phyloP scores from a whole-genome alignment of 2,797 vertebrate species.

The Xenops minutus region DNA sequence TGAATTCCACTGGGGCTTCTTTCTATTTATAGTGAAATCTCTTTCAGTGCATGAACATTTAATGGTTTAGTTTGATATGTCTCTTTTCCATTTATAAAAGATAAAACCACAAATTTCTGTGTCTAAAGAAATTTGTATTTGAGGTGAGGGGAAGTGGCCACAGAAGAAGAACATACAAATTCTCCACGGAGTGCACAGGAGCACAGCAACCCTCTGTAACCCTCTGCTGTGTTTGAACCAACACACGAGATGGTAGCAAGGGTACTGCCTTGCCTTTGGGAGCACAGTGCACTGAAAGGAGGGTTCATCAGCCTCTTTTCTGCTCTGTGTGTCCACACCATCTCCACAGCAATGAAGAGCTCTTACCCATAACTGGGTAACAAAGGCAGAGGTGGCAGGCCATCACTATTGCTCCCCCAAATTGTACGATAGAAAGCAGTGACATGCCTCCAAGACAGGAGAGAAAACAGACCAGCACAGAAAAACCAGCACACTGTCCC shows the following conservation, averaged over 20 bases:
- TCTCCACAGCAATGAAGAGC: neutral
- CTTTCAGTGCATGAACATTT: neutral
- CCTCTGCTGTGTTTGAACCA: neutral
- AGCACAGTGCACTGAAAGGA: neutral
- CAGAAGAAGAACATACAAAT: neutral
- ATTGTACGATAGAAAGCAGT: neutral
- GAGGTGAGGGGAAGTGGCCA: neutral
- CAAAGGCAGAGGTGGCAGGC: neutral
- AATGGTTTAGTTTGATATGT: neutral
- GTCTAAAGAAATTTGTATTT: neutral
- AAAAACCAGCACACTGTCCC: neutral
- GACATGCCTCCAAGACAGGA: neutral
- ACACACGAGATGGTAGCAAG: neutral
- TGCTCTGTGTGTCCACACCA: neutral
- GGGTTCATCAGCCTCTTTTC: neutral
- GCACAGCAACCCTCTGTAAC: neutral
- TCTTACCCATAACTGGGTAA: neutral
- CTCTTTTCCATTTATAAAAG: neutral
- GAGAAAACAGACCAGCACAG: neutral
- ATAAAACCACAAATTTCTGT: neutral
- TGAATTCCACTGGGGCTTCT: neutral
- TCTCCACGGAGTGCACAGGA: neutral
- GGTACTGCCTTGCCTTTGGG: neutral
- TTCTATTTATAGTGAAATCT: neutral
- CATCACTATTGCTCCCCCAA: neutral